phyloP scores from a whole-genome alignment of 2,888 invertebrate species.

The Ornithoptera alexandrae region DNA sequence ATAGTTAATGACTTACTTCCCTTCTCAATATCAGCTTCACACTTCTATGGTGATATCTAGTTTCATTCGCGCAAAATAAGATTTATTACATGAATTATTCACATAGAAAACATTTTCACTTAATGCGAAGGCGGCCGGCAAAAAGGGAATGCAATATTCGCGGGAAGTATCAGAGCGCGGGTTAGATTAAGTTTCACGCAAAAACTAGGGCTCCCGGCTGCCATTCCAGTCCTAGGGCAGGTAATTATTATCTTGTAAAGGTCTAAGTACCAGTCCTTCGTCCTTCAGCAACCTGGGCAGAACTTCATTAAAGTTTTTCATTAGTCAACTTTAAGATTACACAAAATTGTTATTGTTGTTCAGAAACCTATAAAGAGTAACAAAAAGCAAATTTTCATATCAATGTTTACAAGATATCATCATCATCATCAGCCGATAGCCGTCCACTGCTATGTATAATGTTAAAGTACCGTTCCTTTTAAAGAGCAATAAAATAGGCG shows the following conservation, averaged over 20 bases:
- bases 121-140: slow-evolving; percentile 9
- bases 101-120: slow-evolving; percentile 22
- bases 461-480: too few species aligned
- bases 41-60: background rate
- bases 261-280: slow-evolving; percentile 20
- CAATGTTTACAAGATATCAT: too few species aligned
- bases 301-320: too few species aligned
- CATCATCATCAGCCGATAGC: too few species aligned
- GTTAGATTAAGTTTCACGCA: slow-evolving; percentile 28
- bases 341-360: too few species aligned
- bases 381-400: too few species aligned
- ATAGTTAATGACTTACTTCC: too few species aligned
- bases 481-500: too few species aligned
- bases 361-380: too few species aligned
- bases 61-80: slow-evolving; percentile 4
- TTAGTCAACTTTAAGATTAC: too few species aligned
- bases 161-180: slow-evolving; percentile 28
- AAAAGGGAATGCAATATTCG: slow-evolving; percentile 31
- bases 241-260: slow-evolving; percentile 12
- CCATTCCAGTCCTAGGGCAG: slow-evolving; percentile 15
- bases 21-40: background rate
- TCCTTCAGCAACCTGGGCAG: background rate
- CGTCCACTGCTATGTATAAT: too few species aligned
- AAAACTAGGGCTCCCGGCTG: slow-evolving; percentile 22
- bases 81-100: slow-evolving; percentile 21